A percentile compares a stretch with the other conserved stretches of the same genome.
Evolutionary conservation across 2,797 vertebrate species (phyloP).

Genomic region (Acipenser transmontanus): DNA sequence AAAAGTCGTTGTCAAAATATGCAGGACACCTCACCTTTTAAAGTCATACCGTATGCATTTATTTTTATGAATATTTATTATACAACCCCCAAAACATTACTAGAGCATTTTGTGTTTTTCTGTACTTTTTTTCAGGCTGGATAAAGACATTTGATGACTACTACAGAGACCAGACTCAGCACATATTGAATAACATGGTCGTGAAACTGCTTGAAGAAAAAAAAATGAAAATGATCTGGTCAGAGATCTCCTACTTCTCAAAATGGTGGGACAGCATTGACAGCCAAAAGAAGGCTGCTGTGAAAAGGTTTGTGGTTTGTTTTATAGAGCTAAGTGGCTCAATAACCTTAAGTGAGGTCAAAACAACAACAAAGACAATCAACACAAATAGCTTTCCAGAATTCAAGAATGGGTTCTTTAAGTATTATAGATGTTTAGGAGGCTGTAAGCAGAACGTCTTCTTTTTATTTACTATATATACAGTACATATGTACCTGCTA

Average conservation of each 20-base stretch:
- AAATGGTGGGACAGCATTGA: slow-evolving; percentile 86
- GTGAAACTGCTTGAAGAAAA: slow-evolving; percentile 74
- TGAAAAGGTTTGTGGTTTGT: slow-evolving; percentile 68
- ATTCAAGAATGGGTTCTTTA: too few species aligned
- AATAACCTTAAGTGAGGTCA: too few species aligned
- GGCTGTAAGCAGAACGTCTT: neutral
- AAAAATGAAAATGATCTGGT: slow-evolving; percentile 83
- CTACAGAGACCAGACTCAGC: slow-evolving; percentile 82
- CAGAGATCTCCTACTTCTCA: slow-evolving; percentile 84
- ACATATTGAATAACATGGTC: slow-evolving; percentile 87
- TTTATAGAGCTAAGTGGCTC: neutral
- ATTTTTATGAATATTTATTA: too few species aligned
- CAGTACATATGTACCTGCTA: too few species aligned
- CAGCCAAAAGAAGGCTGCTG: slow-evolving; percentile 68
- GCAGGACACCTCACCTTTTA: too few species aligned
- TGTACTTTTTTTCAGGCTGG: slow-evolving; percentile 68
- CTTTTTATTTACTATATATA: too few species aligned
- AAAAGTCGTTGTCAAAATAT: too few species aligned
- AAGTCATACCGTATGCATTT: too few species aligned
- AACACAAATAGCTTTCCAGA: too few species aligned
- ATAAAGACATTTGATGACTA: slow-evolving; percentile 89
- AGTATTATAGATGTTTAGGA: neutral
- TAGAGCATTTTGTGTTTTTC: neutral
- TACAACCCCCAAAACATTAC: neutral
- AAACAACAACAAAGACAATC: too few species aligned